Evolutionary conservation across 2,113 vertebrate genomes (phyloP).

Genomic region (Rana temporaria): DNA sequence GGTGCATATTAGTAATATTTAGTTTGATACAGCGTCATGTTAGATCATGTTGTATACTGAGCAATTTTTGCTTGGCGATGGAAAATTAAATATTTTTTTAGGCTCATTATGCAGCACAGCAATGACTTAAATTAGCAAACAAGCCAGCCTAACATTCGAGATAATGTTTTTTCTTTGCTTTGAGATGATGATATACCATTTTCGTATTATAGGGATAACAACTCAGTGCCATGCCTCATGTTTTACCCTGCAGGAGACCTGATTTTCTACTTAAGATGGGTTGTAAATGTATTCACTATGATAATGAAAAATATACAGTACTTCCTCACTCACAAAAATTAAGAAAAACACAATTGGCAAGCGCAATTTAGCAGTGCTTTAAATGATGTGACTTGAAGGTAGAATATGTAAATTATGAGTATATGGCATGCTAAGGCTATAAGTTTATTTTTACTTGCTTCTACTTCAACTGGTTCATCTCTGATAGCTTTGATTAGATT

Average conservation of each 20-base stretch:
- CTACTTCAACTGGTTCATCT: too few relatives aligned
- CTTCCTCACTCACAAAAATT: not conserved
- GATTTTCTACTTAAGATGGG: constrained; percentile 10
- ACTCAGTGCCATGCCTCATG: constrained; percentile 15
- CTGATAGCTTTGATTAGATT: too few relatives aligned
- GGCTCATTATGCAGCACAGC: not conserved
- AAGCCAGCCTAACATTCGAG: not conserved
- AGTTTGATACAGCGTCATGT: not conserved
- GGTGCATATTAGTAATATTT: too few relatives aligned
- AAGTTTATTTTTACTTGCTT: too few relatives aligned
- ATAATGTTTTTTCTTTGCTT: constrained; percentile 15
- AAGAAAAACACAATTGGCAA: not conserved
- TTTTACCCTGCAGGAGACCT: constrained; percentile 29
- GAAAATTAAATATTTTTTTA: too few relatives aligned
- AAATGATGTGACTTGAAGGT: not conserved
- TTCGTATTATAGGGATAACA: constrained; percentile 28
- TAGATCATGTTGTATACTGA: not conserved
- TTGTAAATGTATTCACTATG: constrained; percentile 14
- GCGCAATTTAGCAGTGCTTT: not conserved
- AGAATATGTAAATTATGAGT: not conserved
- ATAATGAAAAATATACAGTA: constrained; percentile 20
- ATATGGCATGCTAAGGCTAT: too few relatives aligned
- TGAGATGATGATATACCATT: constrained; percentile 16
- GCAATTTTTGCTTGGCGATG: too few relatives aligned
- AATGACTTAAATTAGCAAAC: not conserved